phyloP scores from a whole-genome alignment of 2,888 invertebrate species.

The Atethmia centrago region DNA sequence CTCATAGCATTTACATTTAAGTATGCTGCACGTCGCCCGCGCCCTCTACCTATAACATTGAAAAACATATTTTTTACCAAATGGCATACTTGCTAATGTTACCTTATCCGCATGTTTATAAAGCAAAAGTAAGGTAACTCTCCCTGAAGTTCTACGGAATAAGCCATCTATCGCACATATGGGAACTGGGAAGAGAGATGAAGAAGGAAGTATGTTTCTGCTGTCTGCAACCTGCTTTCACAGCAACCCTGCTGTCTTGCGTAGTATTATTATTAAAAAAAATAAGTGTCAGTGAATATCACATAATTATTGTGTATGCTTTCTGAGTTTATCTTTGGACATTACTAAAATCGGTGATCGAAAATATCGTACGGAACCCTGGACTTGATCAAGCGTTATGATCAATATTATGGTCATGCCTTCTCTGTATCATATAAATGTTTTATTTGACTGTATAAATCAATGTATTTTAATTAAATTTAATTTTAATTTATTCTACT shows the following conservation, averaged over 20 bases:
- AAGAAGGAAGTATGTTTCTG: neutral
- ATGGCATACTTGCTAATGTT: neutral
- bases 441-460: no score
- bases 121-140: neutral
- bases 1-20: constrained; percentile 63
- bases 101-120: neutral
- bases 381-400: neutral
- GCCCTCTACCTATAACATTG: constrained; percentile 74
- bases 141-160: neutral
- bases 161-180: neutral
- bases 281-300: neutral
- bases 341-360: neutral
- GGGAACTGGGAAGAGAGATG: no score
- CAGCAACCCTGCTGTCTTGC: neutral
- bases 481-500: no score
- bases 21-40: constrained; percentile 74
- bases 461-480: no score
- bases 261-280: neutral
- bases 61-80: neutral
- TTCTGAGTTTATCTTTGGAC: neutral
- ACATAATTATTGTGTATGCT: neutral
- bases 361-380: neutral
- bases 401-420: neutral
- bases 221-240: neutral
- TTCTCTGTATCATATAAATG: no score